These are phyloP conservation scores for Danio jaintianensis DNA, from an alignment of 2,797 vertebrate species.

Conservation along the genomic window DNA sequence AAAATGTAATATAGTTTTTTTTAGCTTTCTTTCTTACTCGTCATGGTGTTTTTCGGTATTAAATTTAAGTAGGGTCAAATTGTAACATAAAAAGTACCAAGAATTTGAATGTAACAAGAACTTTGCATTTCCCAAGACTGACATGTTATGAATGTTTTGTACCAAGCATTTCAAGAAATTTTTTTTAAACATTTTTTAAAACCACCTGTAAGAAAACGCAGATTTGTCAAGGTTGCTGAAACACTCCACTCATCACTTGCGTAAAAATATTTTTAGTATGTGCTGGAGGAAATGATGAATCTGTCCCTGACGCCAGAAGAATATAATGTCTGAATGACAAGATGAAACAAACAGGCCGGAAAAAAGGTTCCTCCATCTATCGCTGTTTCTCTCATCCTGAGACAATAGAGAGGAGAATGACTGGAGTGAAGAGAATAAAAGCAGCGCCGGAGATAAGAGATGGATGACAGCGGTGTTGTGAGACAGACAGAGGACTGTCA, in stretches of 20 bases:
- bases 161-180: background rate
- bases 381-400: constrained; percentile 10
- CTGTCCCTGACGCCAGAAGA: background rate
- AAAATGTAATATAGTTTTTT: too few species aligned
- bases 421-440: constrained; percentile 13
- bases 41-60: too few species aligned
- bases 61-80: too few species aligned
- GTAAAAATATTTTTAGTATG: constrained; percentile 27
- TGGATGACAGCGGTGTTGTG: constrained; percentile 42
- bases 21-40: too few species aligned
- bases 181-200: background rate
- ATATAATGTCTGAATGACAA: constrained; percentile 15
- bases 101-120: background rate
- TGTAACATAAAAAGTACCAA: too few species aligned
- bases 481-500: constrained; percentile 45
- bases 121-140: background rate
- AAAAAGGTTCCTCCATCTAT: constrained; percentile 11
- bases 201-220: background rate
- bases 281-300: constrained; percentile 18
- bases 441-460: constrained; percentile 29
- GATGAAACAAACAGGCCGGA: constrained; percentile 14
- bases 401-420: constrained; percentile 19
- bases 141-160: constrained; percentile 1
- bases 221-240: background rate
- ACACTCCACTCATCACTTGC: background rate